phyloP scores from a whole-genome alignment of 2,797 vertebrate genomes.

The Spizella passerina region DNA sequence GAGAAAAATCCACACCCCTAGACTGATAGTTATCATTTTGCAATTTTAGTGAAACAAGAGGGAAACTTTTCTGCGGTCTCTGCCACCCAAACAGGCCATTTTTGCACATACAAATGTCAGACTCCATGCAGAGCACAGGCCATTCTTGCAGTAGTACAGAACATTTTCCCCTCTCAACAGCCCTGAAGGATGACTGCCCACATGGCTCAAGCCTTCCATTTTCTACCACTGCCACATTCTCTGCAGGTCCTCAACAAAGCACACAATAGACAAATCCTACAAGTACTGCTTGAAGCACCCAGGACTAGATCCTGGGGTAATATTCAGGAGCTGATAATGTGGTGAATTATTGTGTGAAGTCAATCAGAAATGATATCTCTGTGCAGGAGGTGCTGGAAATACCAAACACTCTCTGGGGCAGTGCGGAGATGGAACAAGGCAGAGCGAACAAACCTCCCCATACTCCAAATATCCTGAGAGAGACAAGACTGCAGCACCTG shows the following conservation, averaged over 20 bases:
- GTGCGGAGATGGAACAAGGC: background rate
- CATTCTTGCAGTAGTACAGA: background rate
- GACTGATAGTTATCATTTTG: background rate
- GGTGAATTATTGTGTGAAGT: background rate
- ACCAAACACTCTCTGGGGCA: background rate
- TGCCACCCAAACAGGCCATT: background rate
- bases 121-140: background rate
- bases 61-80: background rate
- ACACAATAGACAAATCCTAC: background rate
- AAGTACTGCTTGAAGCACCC: background rate
- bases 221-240: background rate
- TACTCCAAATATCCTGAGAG: background rate
- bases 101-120: background rate
- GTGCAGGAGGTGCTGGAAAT: background rate
- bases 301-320: background rate
- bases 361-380: background rate
- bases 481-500: background rate
- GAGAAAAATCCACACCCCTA: slow-evolving; percentile 7
- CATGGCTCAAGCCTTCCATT: background rate
- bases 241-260: background rate
- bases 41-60: slow-evolving; percentile 23
- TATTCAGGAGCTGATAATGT: background rate
- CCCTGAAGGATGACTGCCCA: background rate
- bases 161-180: background rate
- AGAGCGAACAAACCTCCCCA: background rate